Conservation (phyloP, 2,113 vertebrate species). For the Anolis sagrei region DNA sequence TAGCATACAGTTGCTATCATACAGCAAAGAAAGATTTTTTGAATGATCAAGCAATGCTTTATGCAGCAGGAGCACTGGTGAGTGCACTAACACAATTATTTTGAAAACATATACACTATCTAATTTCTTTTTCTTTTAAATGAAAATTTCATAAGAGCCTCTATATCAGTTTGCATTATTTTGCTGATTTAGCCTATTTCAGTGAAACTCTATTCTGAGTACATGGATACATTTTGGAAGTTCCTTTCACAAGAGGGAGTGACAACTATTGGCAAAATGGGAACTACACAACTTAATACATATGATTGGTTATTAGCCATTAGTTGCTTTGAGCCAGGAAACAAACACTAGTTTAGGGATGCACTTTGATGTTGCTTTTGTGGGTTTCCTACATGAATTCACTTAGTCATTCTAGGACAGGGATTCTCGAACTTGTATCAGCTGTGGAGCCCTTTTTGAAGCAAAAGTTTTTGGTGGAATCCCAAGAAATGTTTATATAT, state of each 20-base stretch:
- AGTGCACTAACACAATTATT: constrained; percentile 62
- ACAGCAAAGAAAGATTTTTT: constrained; percentile 99
- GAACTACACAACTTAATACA: not conserved
- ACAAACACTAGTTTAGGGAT: not conserved
- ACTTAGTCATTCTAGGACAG: too few relatives aligned
- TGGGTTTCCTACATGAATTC: too few relatives aligned
- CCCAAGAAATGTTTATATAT: too few relatives aligned
- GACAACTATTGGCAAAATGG: not conserved
- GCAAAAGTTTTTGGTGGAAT: too few relatives aligned
- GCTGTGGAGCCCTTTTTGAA: too few relatives aligned
- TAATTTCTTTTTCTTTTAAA: not conserved
- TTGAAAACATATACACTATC: not conserved
- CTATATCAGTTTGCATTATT: too few relatives aligned
- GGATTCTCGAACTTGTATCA: too few relatives aligned
- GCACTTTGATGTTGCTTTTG: too few relatives aligned
- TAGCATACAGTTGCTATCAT: constrained; percentile 98
- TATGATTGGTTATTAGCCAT: not conserved
- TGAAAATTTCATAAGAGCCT: not conserved
- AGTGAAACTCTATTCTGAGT: not conserved
- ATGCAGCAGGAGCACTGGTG: constrained; percentile 97
- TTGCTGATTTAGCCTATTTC: too few relatives aligned
- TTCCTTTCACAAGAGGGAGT: not conserved
- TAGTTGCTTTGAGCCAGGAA: not conserved
- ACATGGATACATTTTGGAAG: not conserved
- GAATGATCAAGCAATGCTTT: constrained; percentile 98